Evolutionary conservation across 2,113 vertebrate species (phyloP), one percentile per base, ranked within the genome.

Genomic region (Aythya baeri): DNA sequence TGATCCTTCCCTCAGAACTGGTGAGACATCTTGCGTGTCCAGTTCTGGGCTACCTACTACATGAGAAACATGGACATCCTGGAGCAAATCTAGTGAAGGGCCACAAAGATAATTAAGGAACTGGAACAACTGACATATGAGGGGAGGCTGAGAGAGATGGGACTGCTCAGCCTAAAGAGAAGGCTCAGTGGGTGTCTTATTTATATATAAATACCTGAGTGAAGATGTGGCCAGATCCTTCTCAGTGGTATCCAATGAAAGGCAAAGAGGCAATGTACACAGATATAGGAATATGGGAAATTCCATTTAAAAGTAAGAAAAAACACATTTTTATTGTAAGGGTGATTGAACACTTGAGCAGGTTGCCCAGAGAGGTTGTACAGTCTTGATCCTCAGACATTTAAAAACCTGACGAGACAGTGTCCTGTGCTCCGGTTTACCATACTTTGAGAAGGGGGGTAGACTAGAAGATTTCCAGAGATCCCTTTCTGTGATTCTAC

Each of bases 191-290:
- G n/a, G 11, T 52, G 72, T 63, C 31, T 85, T 67, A 49, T 44
- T 41, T 20, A 13, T 21, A 49, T 52, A 36, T 34, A 96, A 89
- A 85, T 91, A 91, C 65, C 91, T 94, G 85, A 85, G 9, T 29
- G 36, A 87, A 29, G 59, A 52, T 1, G 6, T 57, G 84, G 36
- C 25, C 38, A 71, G 88, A 50, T 20, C 78, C 65, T 87, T 89
- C 86, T 84, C 86, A 84, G 0, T 2, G 6, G 36, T 29, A 87
- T 66, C 67, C 80, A 88, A 54, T 23, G 75, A 88, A 74, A 92
- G 43, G 36, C 75, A 95, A 82, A 75, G 36, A 91, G 32, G 52
- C 27, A 96, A 76, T 13, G 23, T 34, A 88, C 62, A 92, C 36
- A 80, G 36, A 71, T 63, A 65, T 49, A 10, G 76, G 88, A 95